Evolutionary conservation across 2,113 vertebrate genomes (phyloP).

Genomic region (Ammodytes dubius): DNA sequence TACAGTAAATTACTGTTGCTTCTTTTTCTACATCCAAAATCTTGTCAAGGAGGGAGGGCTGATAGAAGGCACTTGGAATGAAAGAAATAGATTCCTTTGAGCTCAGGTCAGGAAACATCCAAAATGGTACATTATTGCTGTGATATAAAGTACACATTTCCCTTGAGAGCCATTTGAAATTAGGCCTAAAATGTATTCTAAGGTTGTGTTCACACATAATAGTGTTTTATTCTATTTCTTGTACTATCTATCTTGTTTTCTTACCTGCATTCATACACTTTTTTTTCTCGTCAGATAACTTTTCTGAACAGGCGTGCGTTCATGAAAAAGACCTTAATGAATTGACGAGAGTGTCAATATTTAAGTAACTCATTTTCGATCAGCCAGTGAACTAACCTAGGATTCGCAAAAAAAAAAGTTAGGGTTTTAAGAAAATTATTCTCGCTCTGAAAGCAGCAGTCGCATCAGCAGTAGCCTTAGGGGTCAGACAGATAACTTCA

Average conservation of each 20-base stretch:
- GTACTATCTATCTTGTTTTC: neutral
- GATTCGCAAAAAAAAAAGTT: constrained; percentile 20
- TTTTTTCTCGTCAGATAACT: constrained; percentile 35
- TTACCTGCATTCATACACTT: constrained; percentile 31
- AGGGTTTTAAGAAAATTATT: constrained; percentile 34
- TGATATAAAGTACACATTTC: constrained; percentile 2
- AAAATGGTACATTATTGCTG: neutral
- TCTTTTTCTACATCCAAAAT: constrained; percentile 1
- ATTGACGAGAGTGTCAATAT: constrained; percentile 41
- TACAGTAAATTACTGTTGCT: constrained; percentile 15
- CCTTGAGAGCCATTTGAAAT: neutral
- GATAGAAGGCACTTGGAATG: neutral
- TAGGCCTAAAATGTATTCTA: constrained; percentile 2
- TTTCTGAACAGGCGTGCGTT: constrained; percentile 34
- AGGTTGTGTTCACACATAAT: neutral
- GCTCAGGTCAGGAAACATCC: neutral
- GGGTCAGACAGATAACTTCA: constrained; percentile 42
- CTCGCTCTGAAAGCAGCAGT: constrained; percentile 29
- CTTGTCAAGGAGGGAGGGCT: constrained; percentile 3
- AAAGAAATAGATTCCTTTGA: neutral
- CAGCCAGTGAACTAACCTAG: constrained; percentile 38
- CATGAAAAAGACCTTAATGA: constrained; percentile 49
- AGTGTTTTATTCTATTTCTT: constrained; percentile 39
- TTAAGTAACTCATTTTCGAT: constrained; percentile 48
- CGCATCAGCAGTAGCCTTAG: constrained; percentile 36